Percentiles rank a stretch among this genome's conserved stretches.
Evolutionary conservation across 2,797 vertebrate species (phyloP).

Genomic region (Sebastes oblongus): DNA sequence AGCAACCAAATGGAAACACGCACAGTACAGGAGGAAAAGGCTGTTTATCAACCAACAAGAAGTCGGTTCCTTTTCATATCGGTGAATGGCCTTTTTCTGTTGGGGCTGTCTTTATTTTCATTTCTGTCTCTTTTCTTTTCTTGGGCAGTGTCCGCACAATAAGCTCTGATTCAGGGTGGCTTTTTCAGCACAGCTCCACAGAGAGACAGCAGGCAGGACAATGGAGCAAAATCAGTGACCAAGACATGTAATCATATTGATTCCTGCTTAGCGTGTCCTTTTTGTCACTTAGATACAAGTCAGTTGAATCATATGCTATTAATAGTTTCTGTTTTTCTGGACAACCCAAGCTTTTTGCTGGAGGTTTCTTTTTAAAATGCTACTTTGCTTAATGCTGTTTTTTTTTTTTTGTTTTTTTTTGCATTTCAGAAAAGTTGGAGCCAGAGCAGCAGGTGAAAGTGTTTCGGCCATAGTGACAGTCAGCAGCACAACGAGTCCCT

Average conservation of each 20-base stretch:
- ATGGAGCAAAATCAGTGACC: conserved; percentile 49
- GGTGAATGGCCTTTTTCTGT: conserved; percentile 71
- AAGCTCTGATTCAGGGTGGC: conserved; percentile 73
- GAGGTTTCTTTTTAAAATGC: not conserved
- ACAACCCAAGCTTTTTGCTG: not conserved
- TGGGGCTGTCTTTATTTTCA: conserved; percentile 52
- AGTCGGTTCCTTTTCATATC: conserved; percentile 66
- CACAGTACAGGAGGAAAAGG: conserved; percentile 34
- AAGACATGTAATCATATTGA: conserved; percentile 56
- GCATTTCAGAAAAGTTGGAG: conserved; percentile 77
- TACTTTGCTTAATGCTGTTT: not conserved
- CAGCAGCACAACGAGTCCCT: conserved; percentile 88
- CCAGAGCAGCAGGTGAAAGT: conserved; percentile 85
- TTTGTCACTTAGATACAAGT: conserved; percentile 8
- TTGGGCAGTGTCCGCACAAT: conserved; percentile 53
- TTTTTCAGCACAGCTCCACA: conserved; percentile 67
- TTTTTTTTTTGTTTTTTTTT: not conserved
- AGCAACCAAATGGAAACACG: conserved; percentile 63
- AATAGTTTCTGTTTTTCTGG: not conserved
- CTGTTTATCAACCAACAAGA: conserved; percentile 70
- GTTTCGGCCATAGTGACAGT: conserved; percentile 78
- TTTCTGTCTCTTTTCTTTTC: conserved; percentile 39
- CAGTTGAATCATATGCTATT: conserved; percentile 3
- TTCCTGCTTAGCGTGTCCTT: conserved; percentile 32
- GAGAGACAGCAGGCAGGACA: conserved; percentile 34